Base-by-base conservation (phyloP, 2,888 invertebrate genomes). In the Epistrophe grossulariae region DNA sequence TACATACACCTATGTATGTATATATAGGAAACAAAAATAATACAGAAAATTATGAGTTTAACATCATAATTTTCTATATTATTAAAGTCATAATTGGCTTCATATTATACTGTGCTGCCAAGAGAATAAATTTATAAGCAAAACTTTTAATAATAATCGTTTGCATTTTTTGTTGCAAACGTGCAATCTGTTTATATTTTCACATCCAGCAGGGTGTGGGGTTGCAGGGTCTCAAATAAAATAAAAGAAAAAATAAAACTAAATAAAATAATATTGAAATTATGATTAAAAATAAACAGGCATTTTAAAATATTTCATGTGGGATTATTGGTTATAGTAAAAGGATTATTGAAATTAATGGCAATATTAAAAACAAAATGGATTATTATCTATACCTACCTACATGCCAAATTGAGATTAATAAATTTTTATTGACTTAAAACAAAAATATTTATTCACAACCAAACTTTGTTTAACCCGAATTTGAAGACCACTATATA, bases 281-380 rank as follows among this genome's bases (percentile, higher is more conserved):
- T 57, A 57, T 31, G 8, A 55, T 55, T n/a, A 57, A 57, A 57
- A 57, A 57, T 4, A 57, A 57, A 35, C 17, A 35, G 10, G n/a
- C 4, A 57, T n/a, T 57, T 57, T 31, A 31, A 35, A 4, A 57
- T 31, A 57, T 57, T 57, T 31, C 31, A 31, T 31, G 35, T 0
- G 57, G 57, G n/a, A 31, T 57, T 35, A 35, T 57, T n/a, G 57
- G 31, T 35, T 31, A 24, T 24, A 5, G 57, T 31, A 31, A 57
- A 5, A 35, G 57, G 57, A 31, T 57, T 57, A 57, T 57, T 57
- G 5, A 57, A 57, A 57, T 57, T 57, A 57, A 57, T 57, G 15
- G 35, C 5, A 57, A 57, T 57, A 57, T 57, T 35, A 35, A 57
- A 35, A 57, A 57, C 9, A 4, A 57, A 35, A 57, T n/a, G 10